A percentile compares a stretch with the other conserved stretches of the same genome.
These are phyloP conservation scores for Struthidea cinerea DNA, from an alignment of 2,113 vertebrate species.

Conservation along the genomic window DNA sequence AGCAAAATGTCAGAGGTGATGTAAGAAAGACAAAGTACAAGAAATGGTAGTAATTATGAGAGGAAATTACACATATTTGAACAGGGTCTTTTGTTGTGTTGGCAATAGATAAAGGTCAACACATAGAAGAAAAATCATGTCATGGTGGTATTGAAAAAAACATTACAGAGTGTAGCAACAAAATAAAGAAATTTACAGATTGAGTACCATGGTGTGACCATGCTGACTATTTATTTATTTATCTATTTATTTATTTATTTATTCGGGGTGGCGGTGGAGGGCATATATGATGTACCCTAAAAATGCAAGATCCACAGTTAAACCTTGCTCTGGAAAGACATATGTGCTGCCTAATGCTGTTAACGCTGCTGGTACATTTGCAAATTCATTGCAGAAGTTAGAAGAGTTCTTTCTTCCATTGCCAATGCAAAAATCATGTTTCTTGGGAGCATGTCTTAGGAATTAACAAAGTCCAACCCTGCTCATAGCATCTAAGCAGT, in stretches of 20 bases:
- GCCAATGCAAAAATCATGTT: not conserved
- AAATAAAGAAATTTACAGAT: not conserved
- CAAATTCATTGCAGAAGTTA: not conserved
- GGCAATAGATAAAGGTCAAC: not conserved
- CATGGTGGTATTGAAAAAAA: not conserved
- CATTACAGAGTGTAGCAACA: not conserved
- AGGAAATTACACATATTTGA: not conserved
- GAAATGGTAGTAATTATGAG: not conserved
- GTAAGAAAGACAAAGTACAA: not conserved
- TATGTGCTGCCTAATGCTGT: not conserved
- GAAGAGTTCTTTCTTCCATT: not conserved
- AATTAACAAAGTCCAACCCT: not conserved
- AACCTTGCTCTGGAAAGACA: not conserved
- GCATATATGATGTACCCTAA: not conserved
- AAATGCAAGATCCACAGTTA: not conserved
- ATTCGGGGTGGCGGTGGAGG: too few relatives aligned
- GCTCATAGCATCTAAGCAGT: not conserved
- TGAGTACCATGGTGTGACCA: not conserved
- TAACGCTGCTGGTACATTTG: not conserved
- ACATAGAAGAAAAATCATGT: not conserved
- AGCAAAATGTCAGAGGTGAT: not conserved
- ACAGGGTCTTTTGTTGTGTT: not conserved
- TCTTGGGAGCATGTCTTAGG: not conserved
- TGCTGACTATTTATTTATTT: not conserved
- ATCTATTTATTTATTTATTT: too few relatives aligned